Evolutionary conservation across 2,797 vertebrate species (phyloP).

Genomic region (Erethizon dorsatum): DNA sequence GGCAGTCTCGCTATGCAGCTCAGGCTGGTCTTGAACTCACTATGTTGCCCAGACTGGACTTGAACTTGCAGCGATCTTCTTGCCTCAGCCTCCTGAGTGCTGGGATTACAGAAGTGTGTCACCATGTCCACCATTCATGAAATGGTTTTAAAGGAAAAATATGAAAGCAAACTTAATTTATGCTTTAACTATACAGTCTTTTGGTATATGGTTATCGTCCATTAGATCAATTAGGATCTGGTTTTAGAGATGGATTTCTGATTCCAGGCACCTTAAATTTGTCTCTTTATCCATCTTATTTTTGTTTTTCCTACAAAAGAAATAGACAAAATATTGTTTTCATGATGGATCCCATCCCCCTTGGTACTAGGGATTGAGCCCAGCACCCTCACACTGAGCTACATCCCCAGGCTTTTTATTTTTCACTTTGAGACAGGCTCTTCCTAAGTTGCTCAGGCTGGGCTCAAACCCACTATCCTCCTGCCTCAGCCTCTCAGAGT

Average conservation of each 20-base stretch:
- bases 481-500: neutral
- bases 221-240: neutral
- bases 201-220: neutral
- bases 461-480: neutral
- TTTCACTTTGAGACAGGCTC: neutral
- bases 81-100: neutral
- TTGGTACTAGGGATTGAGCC: neutral
- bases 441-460: neutral
- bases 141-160: neutral
- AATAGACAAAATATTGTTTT: neutral
- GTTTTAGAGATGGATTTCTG: conserved; percentile 50
- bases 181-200: neutral
- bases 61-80: neutral
- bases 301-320: conserved; percentile 54
- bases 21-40: neutral
- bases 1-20: neutral
- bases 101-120: neutral
- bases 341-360: neutral
- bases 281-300: neutral
- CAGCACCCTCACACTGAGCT: neutral
- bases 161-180: neutral
- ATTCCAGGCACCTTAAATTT: neutral
- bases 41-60: neutral
- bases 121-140: neutral
- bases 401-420: neutral